Evolutionary conservation across 2,113 vertebrate genomes (phyloP), one percentile per base, ranked within the genome.

Genomic region (Brevimyrus niger): DNA sequence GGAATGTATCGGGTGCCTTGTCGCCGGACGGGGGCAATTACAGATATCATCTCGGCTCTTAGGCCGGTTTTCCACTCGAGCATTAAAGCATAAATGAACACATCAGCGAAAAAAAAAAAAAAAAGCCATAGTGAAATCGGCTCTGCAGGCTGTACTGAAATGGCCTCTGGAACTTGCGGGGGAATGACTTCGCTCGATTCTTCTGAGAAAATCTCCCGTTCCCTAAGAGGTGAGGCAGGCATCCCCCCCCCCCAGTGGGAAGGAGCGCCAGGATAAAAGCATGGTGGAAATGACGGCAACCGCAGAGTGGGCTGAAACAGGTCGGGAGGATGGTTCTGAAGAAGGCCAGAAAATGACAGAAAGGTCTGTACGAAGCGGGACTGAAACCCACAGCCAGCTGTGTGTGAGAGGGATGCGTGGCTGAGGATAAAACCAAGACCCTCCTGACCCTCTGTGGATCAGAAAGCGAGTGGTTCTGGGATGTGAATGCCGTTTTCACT

Each of bases 81-180:
- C 50, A 44, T 82, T 23, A 53, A 38, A 83, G 88, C 88, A 19
- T 21, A 83, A 82, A 89, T 89, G 35, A 83, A 35, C 88, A 42
- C 35, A 31, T 73, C 48, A n/a, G 87, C 55, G 23, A 35, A 38
- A 76, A 76, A 76, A 51, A 50, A 50, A 13, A 48, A 76, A 11
- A 65, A 19, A 76, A 76, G 13, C 15, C 15, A 7, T 19, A 38
- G 11, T 76, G 73, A 76, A 76, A 19, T 76, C 6, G 35, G 1
- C 73, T 76, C 73, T 42, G 35, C 13, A 38, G 13, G 73, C 73
- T 76, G 35, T 42, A 42, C 73, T 38, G 35, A 19, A 80, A 80
- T 21, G 31, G 35, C 73, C 73, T 76, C 69, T 17, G 13, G 31
- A 76, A 35, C 35, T 80, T 2, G 73, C 5, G 38, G 35, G 27